Percentiles rank a stretch among this genome's conserved stretches.
Evolutionary conservation across 64 coral and sea anemone genomes (phyloP).

Genomic region (Anthopleura sola): DNA sequence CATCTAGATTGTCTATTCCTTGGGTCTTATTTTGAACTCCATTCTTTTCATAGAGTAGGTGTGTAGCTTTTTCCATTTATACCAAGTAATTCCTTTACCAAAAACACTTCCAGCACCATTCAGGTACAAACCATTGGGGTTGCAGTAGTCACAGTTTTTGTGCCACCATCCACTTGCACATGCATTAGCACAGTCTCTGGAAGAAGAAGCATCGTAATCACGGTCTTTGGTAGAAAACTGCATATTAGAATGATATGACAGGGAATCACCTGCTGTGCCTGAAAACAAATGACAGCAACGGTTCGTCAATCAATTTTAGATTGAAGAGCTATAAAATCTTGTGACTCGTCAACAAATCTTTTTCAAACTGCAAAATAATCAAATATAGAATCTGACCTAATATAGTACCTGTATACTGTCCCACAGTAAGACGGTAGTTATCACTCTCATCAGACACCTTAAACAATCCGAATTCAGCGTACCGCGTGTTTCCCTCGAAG

Average conservation of each 20-base stretch:
- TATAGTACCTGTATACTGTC: background rate
- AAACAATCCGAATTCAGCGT: conserved; percentile 17
- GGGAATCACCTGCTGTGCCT: no score
- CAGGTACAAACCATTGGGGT: conserved; percentile 30
- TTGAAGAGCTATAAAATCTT: no score
- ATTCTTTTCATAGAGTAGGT: conserved; percentile 17
- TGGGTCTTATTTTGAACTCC: conserved; percentile 19
- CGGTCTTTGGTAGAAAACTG: no score
- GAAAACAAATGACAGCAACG: no score
- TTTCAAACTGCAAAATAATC: no score
- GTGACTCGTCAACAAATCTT: no score
- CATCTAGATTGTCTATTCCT: no score
- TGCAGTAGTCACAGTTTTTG: background rate
- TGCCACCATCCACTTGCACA: conserved; percentile 22
- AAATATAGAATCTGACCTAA: no score
- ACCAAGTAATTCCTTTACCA: background rate
- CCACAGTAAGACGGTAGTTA: background rate
- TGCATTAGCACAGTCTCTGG: no score
- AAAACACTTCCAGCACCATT: background rate
- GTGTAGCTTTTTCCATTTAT: background rate
- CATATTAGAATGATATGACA: no score
- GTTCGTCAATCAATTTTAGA: no score
- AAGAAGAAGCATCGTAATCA: no score
- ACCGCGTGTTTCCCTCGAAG: background rate
- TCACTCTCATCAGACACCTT: background rate